These are phyloP conservation scores for Ailuropoda melanoleuca DNA, from an alignment of 2,113 vertebrate species.

Conservation along the genomic window DNA sequence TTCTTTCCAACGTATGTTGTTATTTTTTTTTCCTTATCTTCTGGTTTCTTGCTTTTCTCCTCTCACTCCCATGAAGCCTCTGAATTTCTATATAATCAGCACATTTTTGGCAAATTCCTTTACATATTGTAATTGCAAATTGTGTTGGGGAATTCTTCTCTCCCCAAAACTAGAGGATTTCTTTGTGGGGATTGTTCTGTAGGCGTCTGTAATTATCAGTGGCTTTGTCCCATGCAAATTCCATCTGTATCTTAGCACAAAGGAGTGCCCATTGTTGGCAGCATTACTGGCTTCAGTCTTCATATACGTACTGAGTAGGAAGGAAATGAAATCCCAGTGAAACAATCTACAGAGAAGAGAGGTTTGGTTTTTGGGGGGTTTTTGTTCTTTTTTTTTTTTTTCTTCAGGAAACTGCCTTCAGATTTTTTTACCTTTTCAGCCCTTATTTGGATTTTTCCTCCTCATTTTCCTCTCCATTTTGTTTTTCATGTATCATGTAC, in stretches of 20 bases:
- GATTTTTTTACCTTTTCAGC: neutral
- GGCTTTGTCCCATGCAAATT: constrained; percentile 78
- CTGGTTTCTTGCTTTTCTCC: constrained; percentile 42
- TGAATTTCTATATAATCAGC: constrained; percentile 64
- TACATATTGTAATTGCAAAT: constrained; percentile 83
- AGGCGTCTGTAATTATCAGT: constrained; percentile 77
- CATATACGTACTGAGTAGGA: constrained; percentile 74
- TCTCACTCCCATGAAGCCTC: constrained; percentile 50
- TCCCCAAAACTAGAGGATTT: constrained; percentile 69
- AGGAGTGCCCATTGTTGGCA: constrained; percentile 70
- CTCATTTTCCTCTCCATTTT: constrained; percentile 4
- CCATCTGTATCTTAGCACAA: constrained; percentile 78
- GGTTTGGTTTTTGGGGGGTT: neutral
- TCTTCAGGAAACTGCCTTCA: neutral
- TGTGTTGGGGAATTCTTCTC: constrained; percentile 77
- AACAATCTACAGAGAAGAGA: neutral
- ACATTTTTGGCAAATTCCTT: constrained; percentile 79
- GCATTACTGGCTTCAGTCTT: constrained; percentile 71
- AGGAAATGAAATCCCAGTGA: constrained; percentile 78
- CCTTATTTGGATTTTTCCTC: neutral
- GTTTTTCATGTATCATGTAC: neutral
- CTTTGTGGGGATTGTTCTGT: constrained; percentile 79
- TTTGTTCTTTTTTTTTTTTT: neutral
- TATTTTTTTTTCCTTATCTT: constrained; percentile 38
- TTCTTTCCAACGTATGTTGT: constrained; percentile 11